A percentile compares a stretch with the other conserved stretches of the same genome.
phyloP scores from a whole-genome alignment of 2,113 vertebrate species.

The Serinus canaria region DNA sequence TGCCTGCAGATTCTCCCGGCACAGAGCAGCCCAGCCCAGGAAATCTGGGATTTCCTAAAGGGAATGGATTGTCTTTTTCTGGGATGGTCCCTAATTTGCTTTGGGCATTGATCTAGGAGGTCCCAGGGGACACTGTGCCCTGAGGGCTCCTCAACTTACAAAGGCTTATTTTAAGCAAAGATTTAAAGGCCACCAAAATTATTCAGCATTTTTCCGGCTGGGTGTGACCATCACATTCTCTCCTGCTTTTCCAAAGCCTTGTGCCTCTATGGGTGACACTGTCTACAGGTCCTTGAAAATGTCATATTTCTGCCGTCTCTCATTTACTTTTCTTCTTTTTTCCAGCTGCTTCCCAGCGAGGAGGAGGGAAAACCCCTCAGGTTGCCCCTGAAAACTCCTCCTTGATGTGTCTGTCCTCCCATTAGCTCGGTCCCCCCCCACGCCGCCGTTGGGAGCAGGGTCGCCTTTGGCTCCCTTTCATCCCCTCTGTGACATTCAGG shows the following conservation, averaged over 20 bases:
- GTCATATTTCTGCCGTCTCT: not conserved
- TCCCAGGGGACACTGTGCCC: not conserved
- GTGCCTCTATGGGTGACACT: accelerated
- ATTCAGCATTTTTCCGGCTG: accelerated
- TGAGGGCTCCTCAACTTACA: not conserved
- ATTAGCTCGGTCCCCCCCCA: not conserved
- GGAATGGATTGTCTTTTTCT: accelerated
- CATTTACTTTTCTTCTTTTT: not conserved
- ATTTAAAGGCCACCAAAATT: not conserved
- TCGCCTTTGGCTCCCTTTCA: slow-evolving; percentile 2
- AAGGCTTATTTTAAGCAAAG: not conserved
- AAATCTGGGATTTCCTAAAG: not conserved
- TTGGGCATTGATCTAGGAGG: not conserved
- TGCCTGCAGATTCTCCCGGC: not conserved
- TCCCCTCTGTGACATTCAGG: not conserved
- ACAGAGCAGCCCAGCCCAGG: not conserved
- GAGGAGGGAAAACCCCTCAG: not conserved
- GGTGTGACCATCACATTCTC: accelerated
- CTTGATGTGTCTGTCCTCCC: not conserved
- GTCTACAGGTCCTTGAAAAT: not conserved
- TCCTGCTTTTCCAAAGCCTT: not conserved
- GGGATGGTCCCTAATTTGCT: not conserved
- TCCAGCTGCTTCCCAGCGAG: not conserved
- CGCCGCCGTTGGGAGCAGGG: accelerated
- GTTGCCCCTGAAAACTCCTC: not conserved